Evolutionary conservation across 2,797 vertebrate species (phyloP), one percentile per base, ranked within the genome.

Genomic region (Danionella dracula): DNA sequence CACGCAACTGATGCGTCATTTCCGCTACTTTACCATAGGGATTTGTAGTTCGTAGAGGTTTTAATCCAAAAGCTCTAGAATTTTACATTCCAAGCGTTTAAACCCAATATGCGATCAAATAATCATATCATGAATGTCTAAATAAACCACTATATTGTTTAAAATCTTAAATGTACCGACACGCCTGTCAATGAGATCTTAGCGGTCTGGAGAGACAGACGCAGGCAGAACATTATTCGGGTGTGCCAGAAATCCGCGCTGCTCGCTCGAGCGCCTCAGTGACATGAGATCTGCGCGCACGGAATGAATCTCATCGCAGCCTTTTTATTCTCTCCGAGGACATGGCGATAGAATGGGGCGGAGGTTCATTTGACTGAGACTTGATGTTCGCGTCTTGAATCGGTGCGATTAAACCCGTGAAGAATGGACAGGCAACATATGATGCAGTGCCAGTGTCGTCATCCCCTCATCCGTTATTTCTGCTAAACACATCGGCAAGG

Each of bases 371-470:
- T 31, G 62, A 31, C 12, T 11, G 41, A 37, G 51, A 56, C 38
- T 32, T 27, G 34, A 49, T 42, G n/a, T 32, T 55, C 45, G 44
- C 51, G 60, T 23, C 11, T 23, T 35, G 38, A 29, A 20, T 32
- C 16, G 2, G 35, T 15, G 60, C 46, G 23, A 27, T 11, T 57
- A 6, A 40, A 32, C 32, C 69, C 19, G 56, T 53, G 13, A 32
- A 32, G 69, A 66, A 71, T 55, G 69, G 69, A 55, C 55, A 31
- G 29, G 61, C 69, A 48, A 15, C 20, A 48, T 32, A 40, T 44
- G 49, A 66, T 27, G 41, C 62, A 61, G 48, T 34, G 54, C 45
- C 35, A 27, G 46, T 61, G 57, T 68, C 48, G 57, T 69, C 66
- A 38, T 60, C 56, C 53, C 17, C 45, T 4, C 41, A 5, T 37